phyloP scores from a whole-genome alignment of 2,113 vertebrate genomes.

The Rattus rattus region DNA sequence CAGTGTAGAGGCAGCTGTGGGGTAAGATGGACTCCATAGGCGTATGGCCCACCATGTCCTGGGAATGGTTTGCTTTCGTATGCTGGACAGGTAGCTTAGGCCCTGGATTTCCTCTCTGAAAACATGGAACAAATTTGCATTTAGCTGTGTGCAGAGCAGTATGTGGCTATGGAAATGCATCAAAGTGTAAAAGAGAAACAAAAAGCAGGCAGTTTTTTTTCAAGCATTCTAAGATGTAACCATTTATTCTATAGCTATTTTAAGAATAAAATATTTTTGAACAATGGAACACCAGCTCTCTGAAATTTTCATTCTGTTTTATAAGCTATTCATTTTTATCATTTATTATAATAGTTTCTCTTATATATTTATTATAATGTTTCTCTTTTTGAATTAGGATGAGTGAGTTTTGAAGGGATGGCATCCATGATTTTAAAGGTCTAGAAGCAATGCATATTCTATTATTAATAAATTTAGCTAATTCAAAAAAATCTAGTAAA shows the following conservation, averaged over 20 bases:
- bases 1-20: background rate
- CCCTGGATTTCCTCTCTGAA: conserved; percentile 41
- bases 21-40: background rate
- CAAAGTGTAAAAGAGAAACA: conserved; percentile 40
- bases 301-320: conserved; percentile 52
- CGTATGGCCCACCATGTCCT: background rate
- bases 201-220: background rate
- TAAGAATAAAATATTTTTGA: conserved; percentile 39
- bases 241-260: conserved; percentile 48
- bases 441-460: background rate
- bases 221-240: conserved; percentile 10
- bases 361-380: conserved; percentile 22
- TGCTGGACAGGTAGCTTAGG: background rate
- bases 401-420: conserved; percentile 9
- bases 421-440: conserved; percentile 30
- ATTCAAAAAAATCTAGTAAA: background rate
- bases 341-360: background rate
- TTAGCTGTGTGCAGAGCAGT: conserved; percentile 30
- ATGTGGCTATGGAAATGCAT: background rate
- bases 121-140: background rate
- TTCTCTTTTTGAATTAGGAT: conserved; percentile 42
- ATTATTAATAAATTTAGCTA: background rate
- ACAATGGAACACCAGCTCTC: background rate
- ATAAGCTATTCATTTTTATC: background rate
- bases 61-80: background rate